Evolutionary conservation across 2,797 vertebrate species (phyloP).

Genomic region (Emys orbicularis): DNA sequence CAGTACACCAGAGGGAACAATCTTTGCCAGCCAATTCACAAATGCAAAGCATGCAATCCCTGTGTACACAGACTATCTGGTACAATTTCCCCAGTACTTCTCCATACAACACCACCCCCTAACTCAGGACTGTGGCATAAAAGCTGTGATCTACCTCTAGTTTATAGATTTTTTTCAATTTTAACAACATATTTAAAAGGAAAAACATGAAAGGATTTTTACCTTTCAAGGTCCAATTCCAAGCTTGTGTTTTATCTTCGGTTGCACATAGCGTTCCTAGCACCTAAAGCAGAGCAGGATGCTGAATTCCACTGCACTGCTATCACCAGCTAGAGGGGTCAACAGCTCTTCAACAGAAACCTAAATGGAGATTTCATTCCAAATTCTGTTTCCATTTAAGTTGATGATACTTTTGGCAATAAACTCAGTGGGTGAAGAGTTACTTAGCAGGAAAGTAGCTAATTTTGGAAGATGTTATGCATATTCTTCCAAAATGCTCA

Average conservation of each 20-base stretch:
- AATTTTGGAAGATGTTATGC: not conserved
- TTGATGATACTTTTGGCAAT: not conserved
- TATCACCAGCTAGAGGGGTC: not conserved
- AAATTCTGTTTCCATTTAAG: not conserved
- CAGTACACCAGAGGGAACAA: not conserved
- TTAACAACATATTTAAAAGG: not conserved
- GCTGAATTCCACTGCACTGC: not conserved
- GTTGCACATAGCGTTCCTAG: not conserved
- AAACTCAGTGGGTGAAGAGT: not conserved
- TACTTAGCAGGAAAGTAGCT: not conserved
- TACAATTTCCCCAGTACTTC: fast-evolving
- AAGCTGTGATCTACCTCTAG: not conserved
- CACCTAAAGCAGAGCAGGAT: not conserved
- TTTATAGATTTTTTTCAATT: too few species aligned
- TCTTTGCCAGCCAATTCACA: not conserved
- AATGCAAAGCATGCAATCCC: not conserved
- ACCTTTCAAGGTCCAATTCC: not conserved
- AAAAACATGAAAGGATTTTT: not conserved
- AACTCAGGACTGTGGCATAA: not conserved
- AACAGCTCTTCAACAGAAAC: not conserved
- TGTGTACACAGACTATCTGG: too few species aligned
- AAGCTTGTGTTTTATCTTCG: not conserved
- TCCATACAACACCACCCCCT: not conserved
- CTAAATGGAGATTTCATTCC: not conserved
- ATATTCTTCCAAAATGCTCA: not conserved